Evolutionary conservation across 92 coral and sea anemone genomes (phyloP).

Genomic region (Zoanthus sansibaricus): DNA sequence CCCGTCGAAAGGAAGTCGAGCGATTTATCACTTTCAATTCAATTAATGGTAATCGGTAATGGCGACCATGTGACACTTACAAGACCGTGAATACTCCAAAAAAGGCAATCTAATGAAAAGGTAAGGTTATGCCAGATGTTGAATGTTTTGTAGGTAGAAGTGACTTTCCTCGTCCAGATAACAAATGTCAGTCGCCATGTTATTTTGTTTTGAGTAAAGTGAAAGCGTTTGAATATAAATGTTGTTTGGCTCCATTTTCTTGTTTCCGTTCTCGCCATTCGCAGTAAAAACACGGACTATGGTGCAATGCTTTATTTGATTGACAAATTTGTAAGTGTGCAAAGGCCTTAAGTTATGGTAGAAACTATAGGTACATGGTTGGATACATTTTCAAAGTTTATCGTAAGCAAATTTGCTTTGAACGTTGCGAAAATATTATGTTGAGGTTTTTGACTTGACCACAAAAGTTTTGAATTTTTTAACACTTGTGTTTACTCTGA

Average conservation of each 20-base stretch:
- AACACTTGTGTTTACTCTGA: background rate
- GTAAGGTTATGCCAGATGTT: conserved; percentile 1
- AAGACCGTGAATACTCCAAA: background rate
- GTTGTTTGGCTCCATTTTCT: conserved; percentile 8
- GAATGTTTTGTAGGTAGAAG: background rate
- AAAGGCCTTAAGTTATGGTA: background rate
- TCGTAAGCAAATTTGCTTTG: background rate
- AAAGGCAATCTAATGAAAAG: background rate
- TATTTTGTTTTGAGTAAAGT: background rate
- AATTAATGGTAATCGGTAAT: background rate
- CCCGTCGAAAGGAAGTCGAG: background rate
- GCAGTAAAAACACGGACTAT: background rate
- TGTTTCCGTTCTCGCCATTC: background rate
- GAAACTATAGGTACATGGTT: background rate
- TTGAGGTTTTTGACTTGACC: conserved; percentile 7
- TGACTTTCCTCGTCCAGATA: background rate
- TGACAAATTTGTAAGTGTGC: background rate
- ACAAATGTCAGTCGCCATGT: background rate
- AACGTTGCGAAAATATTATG: background rate
- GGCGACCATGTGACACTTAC: background rate
- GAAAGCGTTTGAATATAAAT: background rate
- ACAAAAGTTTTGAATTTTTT: background rate
- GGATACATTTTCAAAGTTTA: background rate
- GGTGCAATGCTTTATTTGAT: background rate
- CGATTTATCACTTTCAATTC: background rate